Conservation (phyloP, 2,797 vertebrate genomes). For the Oreonectes daqikongensis region DNA sequence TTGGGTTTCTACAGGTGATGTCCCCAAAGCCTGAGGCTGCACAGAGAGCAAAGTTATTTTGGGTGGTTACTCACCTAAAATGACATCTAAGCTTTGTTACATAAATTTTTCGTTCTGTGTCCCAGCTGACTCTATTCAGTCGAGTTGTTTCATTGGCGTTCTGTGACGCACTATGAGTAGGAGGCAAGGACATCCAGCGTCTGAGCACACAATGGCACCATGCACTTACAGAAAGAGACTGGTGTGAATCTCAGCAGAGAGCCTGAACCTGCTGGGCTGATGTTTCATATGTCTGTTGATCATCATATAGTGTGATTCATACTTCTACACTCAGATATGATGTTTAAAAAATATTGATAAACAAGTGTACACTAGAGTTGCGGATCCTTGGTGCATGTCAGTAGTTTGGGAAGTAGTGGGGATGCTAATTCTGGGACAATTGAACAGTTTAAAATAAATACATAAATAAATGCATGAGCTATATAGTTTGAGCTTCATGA, state of each 20-base stretch:
- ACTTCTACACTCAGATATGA: not conserved
- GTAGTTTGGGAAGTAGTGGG: not conserved
- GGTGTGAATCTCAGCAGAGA: slow-evolving; percentile 17
- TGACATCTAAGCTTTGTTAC: slow-evolving; percentile 36
- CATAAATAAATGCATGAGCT: too few relatives aligned
- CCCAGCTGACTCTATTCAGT: slow-evolving; percentile 35
- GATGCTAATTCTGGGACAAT: too few relatives aligned
- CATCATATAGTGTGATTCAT: slow-evolving; percentile 22
- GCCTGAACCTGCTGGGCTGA: slow-evolving; percentile 9
- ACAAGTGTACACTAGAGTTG: not conserved
- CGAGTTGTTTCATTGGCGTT: slow-evolving; percentile 37
- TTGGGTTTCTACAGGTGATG: not conserved
- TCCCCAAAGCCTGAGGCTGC: not conserved
- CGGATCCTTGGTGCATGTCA: not conserved
- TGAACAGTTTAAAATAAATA: too few relatives aligned
- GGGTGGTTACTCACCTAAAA: slow-evolving; percentile 4
- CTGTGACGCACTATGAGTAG: slow-evolving; percentile 51
- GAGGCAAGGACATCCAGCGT: slow-evolving; percentile 45
- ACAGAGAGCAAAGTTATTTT: slow-evolving; percentile 7
- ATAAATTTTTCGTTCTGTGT: slow-evolving; percentile 30
- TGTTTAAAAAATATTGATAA: not conserved
- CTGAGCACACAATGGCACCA: slow-evolving; percentile 38
- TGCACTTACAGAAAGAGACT: slow-evolving; percentile 22
- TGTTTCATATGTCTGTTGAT: slow-evolving; percentile 16
- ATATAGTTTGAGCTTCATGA: too few relatives aligned